Base-by-base conservation (phyloP, 2,113 vertebrate genomes). In the Semicossyphus pulcher region DNA sequence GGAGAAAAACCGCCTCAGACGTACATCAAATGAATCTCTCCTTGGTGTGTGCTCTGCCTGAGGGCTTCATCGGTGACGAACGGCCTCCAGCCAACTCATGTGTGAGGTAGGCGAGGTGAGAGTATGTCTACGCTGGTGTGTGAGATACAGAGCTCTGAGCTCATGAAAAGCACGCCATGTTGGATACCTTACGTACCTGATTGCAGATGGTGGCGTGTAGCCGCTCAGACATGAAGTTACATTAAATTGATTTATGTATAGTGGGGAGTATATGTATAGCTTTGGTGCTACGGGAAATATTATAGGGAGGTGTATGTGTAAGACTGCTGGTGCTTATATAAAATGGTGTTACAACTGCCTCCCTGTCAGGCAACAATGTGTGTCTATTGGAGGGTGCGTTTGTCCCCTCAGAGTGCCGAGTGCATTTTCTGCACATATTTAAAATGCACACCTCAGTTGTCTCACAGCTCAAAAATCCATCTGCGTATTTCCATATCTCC, bases 11-110 rank as follows among this genome's bases (percentile, higher is more conserved):
- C 42, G 25, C 7, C 34, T 66, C 45, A 65, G 61, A 57, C 29
- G n/a, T 80, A 32, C 44, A 71, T 84, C 63, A 79, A 68, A 89
- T 78, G 32, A 36, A 79, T 77, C 53, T 76, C 57, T 70, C 31
- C 65, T 70, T 31, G 54, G 64, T 53, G 66, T 61, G 61, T 20
- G 51, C 23, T 20, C 10, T 10, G 81, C 78, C 83, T 66, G 71
- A 72, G 71, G 83, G 76, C 64, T 66, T 86, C 68, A 85, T 83
- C 76, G 60, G 23, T 81, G 83, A 88, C 81, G 36, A 86, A 88
- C 60, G 45, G 81, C 70, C 12, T 41, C 75, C 41, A 65, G 72
- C 49, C 51, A 52, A 68, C 60, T 82, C 77, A 68, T 75, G 58
- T 63, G 81, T 79, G 68, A 85, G 41, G 37, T 63, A 79, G 49